Base-by-base conservation (phyloP, 2,888 invertebrate genomes). In the Limnephilus rhombicus region DNA sequence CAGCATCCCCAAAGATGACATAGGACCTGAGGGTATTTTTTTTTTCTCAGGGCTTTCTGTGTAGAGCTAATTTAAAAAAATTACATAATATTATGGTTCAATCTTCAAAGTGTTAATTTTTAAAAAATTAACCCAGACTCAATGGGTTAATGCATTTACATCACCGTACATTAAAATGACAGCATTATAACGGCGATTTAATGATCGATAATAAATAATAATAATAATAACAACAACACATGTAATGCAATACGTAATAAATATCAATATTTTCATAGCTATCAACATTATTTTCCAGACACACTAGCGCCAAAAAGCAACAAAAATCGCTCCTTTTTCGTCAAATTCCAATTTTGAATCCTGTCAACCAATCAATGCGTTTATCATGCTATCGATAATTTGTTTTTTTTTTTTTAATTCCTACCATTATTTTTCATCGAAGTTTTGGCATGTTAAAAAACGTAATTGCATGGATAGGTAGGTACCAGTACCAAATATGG, bases 321-420 rank as follows among this genome's bases (percentile, higher is more conserved):
- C 24, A 86, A 86, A 86, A 86, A 49, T 29, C 24, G 86, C 86
- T 86, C 86, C 86, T 86, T 86, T 86, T 86, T 45, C 13, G 86
- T 86, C 37, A 86, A 86, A n/a, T 41, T 45, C n/a, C 24, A 49
- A 86, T 49, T 37, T 83, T 34, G n/a, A 86, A 41, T 86, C 24
- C 86, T 86, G 86, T 86, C 86, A 45, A 86, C 86, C 86, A 86
- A 86, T 86, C 86, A 45, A 29, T 9, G 1, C 86, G 86, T 45
- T 86, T 45, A 86, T 29, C 49, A 68, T n/a, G 86, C 86, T 29
- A 45, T 45, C 45, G 68, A 68, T 68, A 83, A 83, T 83, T 83
- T 49, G 86, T 49, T 68, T 68, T 68, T 53, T 49, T 53, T 49
- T 85, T 45, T 86, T 29, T 49, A 86, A 86, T 49, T 49, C 49